Evolutionary conservation across 1,140 invertebrate species (phyloP).

Genomic region (Cyclina sinensis): DNA sequence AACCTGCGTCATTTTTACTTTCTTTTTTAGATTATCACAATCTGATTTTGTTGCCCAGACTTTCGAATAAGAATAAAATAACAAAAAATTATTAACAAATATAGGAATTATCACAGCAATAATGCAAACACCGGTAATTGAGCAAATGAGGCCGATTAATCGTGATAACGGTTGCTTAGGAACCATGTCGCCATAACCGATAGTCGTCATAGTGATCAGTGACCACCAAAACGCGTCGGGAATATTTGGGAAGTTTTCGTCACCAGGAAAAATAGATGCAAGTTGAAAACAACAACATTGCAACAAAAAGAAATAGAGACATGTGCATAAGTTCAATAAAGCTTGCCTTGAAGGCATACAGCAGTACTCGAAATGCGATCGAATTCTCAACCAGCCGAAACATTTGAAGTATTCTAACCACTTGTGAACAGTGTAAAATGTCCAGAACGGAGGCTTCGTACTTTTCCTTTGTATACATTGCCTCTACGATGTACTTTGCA

Average conservation of each 20-base stretch:
- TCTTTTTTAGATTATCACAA: background rate
- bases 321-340: conserved; percentile 73
- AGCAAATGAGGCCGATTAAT: conserved; percentile 93
- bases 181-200: conserved; percentile 92
- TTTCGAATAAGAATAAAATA: conserved; percentile 75
- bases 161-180: conserved; percentile 79
- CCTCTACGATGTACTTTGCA: conserved; percentile 36
- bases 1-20: background rate
- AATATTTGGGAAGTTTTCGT: conserved; percentile 90
- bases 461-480: conserved; percentile 39
- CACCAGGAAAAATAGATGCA: conserved; percentile 74
- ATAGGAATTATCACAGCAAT: conserved; percentile 96
- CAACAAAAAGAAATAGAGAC: conserved; percentile 72
- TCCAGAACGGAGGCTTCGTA: conserved; percentile 55
- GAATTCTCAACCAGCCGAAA: conserved; percentile 90
- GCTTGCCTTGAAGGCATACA: conserved; percentile 91
- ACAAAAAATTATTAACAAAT: conserved; percentile 94
- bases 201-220: conserved; percentile 99
- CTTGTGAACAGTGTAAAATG: conserved; percentile 69
- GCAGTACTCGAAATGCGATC: conserved; percentile 98
- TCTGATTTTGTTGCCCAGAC: conserved; percentile 52
- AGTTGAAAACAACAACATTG: conserved; percentile 74
- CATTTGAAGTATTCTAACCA: conserved; percentile 77
- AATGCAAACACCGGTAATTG: conserved; percentile 94
- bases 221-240: conserved; percentile 98